A percentile compares a stretch with the other conserved stretches of the same genome.
Evolutionary conservation across 2,797 vertebrate species (phyloP).

Genomic region (Anisognathus igniventris): DNA sequence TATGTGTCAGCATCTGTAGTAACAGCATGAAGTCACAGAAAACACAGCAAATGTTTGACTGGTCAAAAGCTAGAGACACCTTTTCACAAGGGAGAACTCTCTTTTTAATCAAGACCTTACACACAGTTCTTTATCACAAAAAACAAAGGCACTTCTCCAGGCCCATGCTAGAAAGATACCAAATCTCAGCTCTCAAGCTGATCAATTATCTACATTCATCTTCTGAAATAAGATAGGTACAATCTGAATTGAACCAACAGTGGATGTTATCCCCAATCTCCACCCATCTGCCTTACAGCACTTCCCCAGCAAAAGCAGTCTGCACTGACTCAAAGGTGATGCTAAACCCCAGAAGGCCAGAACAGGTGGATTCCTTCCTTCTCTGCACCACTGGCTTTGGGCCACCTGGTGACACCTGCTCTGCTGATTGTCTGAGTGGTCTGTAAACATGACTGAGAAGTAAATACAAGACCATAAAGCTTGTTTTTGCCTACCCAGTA

Average conservation of each 20-base stretch:
- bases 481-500: not conserved
- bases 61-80: not conserved
- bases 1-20: not conserved
- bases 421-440: not conserved
- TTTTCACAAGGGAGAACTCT: not conserved
- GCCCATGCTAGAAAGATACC: not conserved
- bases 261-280: not conserved
- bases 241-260: not conserved
- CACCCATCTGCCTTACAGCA: not conserved
- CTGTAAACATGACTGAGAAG: not conserved
- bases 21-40: not conserved
- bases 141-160: not conserved
- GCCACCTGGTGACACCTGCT: not conserved
- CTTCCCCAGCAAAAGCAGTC: not conserved
- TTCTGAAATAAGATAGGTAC: not conserved
- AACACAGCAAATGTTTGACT: not conserved
- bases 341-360: not conserved
- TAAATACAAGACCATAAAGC: not conserved
- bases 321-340: not conserved
- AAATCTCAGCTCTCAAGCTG: not conserved
- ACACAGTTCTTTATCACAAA: not conserved
- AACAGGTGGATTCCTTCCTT: not conserved
- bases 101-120: not conserved
- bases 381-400: not conserved
- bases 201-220: not conserved